A percentile compares a stretch with the other conserved stretches of the same genome.
Evolutionary conservation across 2,888 invertebrate genomes (phyloP).

Genomic region (Platycnemis pennipes): DNA sequence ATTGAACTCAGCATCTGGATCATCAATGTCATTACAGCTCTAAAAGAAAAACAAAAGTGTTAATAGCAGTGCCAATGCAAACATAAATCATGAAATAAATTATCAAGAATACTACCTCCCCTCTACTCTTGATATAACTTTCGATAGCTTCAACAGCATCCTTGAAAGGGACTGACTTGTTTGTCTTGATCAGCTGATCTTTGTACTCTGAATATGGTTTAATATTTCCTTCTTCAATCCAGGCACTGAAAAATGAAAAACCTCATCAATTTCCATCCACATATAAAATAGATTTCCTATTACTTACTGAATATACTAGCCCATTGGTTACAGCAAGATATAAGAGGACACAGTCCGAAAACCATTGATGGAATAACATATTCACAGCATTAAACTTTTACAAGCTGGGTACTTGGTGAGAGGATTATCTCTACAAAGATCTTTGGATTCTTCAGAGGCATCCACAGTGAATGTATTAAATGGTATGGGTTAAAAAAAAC

Average conservation of each 20-base stretch:
- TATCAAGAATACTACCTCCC: conserved; percentile 37
- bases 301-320: no score
- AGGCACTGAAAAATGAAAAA: conserved; percentile 85
- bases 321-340: no score
- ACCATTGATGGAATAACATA: no score
- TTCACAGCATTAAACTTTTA: no score
- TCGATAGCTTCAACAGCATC: conserved; percentile 91
- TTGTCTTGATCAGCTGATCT: conserved; percentile 87
- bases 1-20: conserved; percentile 87
- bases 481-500: no score
- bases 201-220: conserved; percentile 91
- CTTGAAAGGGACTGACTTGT: conserved; percentile 88
- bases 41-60: not conserved
- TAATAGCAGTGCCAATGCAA: not conserved
- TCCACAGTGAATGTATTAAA: no score
- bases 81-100: not conserved
- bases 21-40: conserved; percentile 72
- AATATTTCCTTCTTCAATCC: conserved; percentile 92
- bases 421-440: no score
- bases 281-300: not conserved
- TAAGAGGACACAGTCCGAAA: no score
- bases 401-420: no score
- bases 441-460: no score
- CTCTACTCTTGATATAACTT: conserved; percentile 82
- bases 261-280: not conserved